Evolutionary conservation across 2,888 invertebrate species (phyloP).

Genomic region (Habroteleia sp.): DNA sequence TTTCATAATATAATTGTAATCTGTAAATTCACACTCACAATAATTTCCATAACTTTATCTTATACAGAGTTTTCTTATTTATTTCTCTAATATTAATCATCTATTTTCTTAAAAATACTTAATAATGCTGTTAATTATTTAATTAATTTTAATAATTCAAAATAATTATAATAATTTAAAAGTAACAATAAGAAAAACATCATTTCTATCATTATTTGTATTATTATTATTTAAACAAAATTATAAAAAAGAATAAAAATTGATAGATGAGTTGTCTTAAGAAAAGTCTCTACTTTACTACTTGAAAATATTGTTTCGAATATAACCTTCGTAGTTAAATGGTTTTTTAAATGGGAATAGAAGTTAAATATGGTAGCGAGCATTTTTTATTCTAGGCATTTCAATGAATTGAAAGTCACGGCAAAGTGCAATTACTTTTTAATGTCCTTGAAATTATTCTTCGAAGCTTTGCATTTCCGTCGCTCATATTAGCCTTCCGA

Average conservation of each 20-base stretch:
- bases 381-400: constrained; percentile 17
- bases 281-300: neutral
- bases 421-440: constrained; percentile 2
- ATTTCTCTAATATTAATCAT: too few relatives aligned
- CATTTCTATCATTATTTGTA: too few relatives aligned
- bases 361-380: constrained; percentile 8
- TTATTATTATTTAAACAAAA: too few relatives aligned
- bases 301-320: neutral
- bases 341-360: constrained; percentile 4
- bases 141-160: too few relatives aligned
- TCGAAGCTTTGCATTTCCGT: neutral
- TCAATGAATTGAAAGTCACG: constrained; percentile 13
- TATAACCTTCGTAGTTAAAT: constrained; percentile 17
- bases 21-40: too few relatives aligned
- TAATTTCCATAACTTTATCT: too few relatives aligned
- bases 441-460: neutral
- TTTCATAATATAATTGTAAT: too few relatives aligned
- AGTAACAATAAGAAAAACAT: neutral
- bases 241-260: neutral
- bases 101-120: too few relatives aligned
- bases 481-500: neutral
- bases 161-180: too few relatives aligned
- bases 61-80: too few relatives aligned
- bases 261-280: neutral
- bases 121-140: too few relatives aligned